Evolutionary conservation across 37 sponge, comb jelly and placozoan genomes (phyloP), one percentile per base, ranked within the genome.

Genomic region (Spongilla lacustris): DNA sequence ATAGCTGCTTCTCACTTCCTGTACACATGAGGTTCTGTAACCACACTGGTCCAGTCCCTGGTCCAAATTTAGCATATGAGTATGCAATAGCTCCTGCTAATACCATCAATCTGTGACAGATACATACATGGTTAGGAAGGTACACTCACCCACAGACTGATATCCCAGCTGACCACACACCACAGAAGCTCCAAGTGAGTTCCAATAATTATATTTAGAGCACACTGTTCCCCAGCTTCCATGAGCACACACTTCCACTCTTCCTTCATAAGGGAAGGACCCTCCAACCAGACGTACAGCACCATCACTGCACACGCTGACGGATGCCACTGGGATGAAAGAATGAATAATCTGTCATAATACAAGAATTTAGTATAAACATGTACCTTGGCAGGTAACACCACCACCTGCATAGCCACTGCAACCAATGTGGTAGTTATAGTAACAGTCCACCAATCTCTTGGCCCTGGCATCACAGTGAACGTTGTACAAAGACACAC

Each of bases 131-230:
- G 6, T 41, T 6, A 41, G 6, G 6, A 6, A 41, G 41, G 6
- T 41, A 6, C 6, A 41, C 41, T 41, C 41, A 58, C 58, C 58
- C 21, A 17, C 58, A 58, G 58, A 10, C 19, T 6, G 14, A 17
- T 58, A 58, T 6, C 89, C 89, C 21, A 83, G 67, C 68, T 50
- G 70, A 27, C 73, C 25, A 67, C 89, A 88, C 74, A 88, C 89
- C 24, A 88, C 89, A 36, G 26, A 69, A 29, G 83, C 89, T 69
- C 67, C 89, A 28, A 28, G 32, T 9, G 73, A 10, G 21, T 69
- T 48, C 89, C 89, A 88, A 34, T 76, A 35, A 71, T 88, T n/a
- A n/a, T n/a, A n/a, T n/a, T n/a, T 72, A 48, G 82, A 83, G 41
- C 89, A 88, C 29, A 88, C 78, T 35, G 83, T 83, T 19, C 83